Percentiles rank a stretch among this genome's conserved stretches.
phyloP scores from a whole-genome alignment of 37 sponge, comb jelly and placozoan species.

The Cliona cf. orientalis region DNA sequence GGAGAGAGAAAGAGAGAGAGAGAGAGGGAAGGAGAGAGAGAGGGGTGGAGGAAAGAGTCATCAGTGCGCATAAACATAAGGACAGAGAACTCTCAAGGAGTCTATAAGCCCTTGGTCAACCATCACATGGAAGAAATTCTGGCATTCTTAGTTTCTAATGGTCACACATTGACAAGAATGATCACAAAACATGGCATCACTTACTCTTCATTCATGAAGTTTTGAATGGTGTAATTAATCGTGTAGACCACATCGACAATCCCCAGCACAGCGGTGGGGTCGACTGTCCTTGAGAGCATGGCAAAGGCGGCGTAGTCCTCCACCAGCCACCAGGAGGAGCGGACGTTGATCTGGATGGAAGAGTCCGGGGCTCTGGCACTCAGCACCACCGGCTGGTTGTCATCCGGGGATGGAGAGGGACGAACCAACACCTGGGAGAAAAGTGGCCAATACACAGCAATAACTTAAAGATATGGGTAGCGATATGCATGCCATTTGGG shows the following conservation, averaged over 20 bases:
- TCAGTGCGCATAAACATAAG: background rate
- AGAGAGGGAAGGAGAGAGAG: background rate
- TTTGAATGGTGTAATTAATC: slow-evolving; percentile 28
- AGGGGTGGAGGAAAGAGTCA: background rate
- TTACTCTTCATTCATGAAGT: slow-evolving; percentile 59
- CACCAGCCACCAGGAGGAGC: slow-evolving; percentile 80
- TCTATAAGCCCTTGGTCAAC: background rate
- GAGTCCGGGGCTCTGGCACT: slow-evolving; percentile 19
- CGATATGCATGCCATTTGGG: too few species aligned
- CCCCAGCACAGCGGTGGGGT: slow-evolving; percentile 43
- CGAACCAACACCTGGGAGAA: slow-evolving; percentile 50
- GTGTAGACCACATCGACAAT: slow-evolving; percentile 65
- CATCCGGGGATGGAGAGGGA: slow-evolving; percentile 39
- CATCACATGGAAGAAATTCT: background rate
- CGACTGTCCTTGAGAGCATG: slow-evolving; percentile 16
- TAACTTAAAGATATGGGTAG: too few species aligned
- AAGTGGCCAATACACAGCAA: background rate
- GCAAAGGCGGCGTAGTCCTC: slow-evolving; percentile 70
- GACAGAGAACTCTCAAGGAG: too few species aligned
- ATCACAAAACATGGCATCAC: background rate
- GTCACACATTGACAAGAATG: too few species aligned
- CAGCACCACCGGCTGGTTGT: slow-evolving; percentile 47
- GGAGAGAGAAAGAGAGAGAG: background rate
- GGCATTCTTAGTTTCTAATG: background rate
- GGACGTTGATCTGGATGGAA: slow-evolving; percentile 42